Evolutionary conservation across 2,888 invertebrate genomes (phyloP).

Genomic region (Eilema caniola): DNA sequence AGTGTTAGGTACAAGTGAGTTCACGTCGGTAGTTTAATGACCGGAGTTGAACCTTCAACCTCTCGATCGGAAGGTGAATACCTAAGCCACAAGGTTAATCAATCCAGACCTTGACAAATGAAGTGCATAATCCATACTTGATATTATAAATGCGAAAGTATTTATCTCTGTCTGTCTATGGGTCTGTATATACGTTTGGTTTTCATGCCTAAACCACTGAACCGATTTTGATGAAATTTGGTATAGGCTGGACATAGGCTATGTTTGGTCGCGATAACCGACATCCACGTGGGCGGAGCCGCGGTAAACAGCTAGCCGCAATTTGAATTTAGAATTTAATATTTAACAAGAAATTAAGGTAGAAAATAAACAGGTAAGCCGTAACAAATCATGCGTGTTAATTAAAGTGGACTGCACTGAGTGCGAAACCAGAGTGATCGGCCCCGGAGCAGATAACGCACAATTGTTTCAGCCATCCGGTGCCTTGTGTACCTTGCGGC

Average conservation of each 20-base stretch:
- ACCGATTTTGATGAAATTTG: no score
- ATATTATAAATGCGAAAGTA: no score
- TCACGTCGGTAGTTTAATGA: not conserved
- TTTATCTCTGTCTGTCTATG: no score
- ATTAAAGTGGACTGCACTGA: slow-evolving; percentile 35
- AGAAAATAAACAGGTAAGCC: slow-evolving; percentile 34
- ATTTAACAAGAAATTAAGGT: not conserved
- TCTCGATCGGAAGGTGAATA: no score
- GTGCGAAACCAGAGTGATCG: slow-evolving; percentile 38
- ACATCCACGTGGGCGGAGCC: no score
- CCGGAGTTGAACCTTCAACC: no score
- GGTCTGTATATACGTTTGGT: no score
- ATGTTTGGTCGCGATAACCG: no score
- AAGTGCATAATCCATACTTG: not conserved
- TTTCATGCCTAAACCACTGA: no score
- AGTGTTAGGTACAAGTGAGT: not conserved
- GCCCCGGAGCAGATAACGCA: slow-evolving; percentile 40
- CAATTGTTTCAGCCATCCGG: slow-evolving; percentile 55
- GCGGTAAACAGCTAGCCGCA: no score
- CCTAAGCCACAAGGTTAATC: not conserved
- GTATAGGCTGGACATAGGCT: no score
- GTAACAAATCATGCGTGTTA: slow-evolving; percentile 35
- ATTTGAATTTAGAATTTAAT: slow-evolving; percentile 6
- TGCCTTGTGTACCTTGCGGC: slow-evolving; percentile 23
- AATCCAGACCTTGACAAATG: no score